Percentiles rank a stretch among this genome's conserved stretches.
phyloP scores from a whole-genome alignment of 2,113 vertebrate genomes.

The Canis aureus region DNA sequence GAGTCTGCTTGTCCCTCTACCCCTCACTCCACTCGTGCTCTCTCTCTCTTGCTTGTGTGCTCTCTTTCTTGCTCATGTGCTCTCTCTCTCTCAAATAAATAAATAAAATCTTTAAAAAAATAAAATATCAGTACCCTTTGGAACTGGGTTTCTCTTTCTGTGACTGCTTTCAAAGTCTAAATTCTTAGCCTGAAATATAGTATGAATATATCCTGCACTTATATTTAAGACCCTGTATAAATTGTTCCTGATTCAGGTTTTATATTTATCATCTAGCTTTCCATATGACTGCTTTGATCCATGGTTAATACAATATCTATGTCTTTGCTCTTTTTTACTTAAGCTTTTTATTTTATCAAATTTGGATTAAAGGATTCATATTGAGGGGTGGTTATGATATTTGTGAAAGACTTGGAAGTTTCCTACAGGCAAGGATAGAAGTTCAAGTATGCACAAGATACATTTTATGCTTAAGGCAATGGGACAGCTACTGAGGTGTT shows the following conservation, averaged over 20 bases:
- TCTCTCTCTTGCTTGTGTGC: too few species aligned
- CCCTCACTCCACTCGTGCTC: too few species aligned
- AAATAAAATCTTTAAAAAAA: too few species aligned
- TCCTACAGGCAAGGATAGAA: background rate
- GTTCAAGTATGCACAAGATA: background rate
- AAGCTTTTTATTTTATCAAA: constrained; percentile 27
- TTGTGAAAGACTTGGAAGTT: background rate
- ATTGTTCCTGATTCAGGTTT: background rate
- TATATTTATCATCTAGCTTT: background rate
- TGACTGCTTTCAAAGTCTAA: background rate
- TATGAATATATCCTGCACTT: background rate
- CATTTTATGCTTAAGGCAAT: background rate
- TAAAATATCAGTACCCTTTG: background rate
- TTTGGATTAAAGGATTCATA: background rate
- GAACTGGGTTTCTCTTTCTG: background rate
- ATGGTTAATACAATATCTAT: background rate
- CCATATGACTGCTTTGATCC: background rate
- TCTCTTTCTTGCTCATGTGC: too few species aligned
- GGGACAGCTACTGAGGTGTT: background rate
- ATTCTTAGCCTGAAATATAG: background rate
- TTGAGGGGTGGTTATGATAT: background rate
- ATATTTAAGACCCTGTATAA: background rate
- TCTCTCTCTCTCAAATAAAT: too few species aligned
- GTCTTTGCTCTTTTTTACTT: background rate
- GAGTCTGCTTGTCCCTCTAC: too few species aligned